Conservation (phyloP, 2,113 vertebrate species). For the Paradisaea rubra region DNA sequence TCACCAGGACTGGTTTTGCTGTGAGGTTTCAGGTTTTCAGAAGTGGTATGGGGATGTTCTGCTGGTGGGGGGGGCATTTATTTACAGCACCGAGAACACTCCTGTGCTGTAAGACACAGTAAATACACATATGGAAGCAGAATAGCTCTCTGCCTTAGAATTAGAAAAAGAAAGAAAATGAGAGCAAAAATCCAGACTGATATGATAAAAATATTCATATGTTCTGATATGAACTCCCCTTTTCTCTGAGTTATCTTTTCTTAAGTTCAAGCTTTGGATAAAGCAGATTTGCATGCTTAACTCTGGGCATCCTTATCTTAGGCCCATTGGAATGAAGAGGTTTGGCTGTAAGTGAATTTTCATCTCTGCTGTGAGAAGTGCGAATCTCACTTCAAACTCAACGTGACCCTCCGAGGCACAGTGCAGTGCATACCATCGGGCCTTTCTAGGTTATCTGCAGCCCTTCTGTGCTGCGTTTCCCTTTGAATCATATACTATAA, state of each 20-base stretch:
- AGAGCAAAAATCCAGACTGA: not conserved
- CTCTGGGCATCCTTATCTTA: not conserved
- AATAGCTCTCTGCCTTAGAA: not conserved
- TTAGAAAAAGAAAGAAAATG: not conserved
- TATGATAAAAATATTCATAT: not conserved
- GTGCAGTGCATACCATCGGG: not conserved
- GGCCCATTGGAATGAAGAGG: not conserved
- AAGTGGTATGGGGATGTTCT: not conserved
- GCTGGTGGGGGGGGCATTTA: not conserved
- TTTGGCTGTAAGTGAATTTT: not conserved
- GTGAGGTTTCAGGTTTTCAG: not conserved
- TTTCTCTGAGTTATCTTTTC: not conserved
- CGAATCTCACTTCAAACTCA: constrained; percentile 23
- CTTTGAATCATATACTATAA: constrained; percentile 29
- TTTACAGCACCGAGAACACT: not conserved
- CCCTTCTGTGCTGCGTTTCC: not conserved
- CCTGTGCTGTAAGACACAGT: not conserved
- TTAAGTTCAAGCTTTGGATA: not conserved
- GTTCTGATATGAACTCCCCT: not conserved
- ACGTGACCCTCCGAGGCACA: not conserved
- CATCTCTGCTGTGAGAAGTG: not conserved
- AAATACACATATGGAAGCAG: not conserved
- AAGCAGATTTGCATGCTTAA: not conserved
- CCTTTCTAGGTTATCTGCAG: constrained; percentile 16
- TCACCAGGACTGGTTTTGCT: not conserved